Evolutionary conservation across 2,888 invertebrate species (phyloP).

Genomic region (Orthonevra nobilis): DNA sequence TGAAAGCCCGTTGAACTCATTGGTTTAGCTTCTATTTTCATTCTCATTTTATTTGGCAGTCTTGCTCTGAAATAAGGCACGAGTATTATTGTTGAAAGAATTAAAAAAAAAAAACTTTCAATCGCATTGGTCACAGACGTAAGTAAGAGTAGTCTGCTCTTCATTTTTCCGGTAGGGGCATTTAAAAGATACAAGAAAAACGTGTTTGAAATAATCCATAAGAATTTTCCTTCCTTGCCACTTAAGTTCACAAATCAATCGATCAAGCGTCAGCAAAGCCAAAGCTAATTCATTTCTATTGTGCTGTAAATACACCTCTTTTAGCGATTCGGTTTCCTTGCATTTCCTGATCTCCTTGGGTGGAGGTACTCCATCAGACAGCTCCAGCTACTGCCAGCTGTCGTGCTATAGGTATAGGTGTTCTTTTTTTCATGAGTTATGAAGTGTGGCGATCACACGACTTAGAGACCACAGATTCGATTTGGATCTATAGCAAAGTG

Average conservation of each 20-base stretch:
- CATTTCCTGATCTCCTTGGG: conserved; percentile 55
- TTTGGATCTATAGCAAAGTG: conserved; percentile 44
- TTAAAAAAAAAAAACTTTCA: background rate
- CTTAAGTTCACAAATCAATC: conserved; percentile 49
- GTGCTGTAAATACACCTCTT: conserved; percentile 28
- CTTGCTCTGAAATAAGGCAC: conserved; percentile 1
- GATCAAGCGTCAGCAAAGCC: conserved; percentile 42
- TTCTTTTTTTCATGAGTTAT: conserved; percentile 29
- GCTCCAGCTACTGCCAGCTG: too few relatives aligned
- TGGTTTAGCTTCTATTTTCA: conserved; percentile 19
- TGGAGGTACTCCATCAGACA: background rate
- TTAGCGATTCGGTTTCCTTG: conserved; percentile 40
- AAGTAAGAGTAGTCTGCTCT: background rate
- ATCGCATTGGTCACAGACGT: background rate
- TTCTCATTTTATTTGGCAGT: background rate
- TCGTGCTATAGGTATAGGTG: too few relatives aligned
- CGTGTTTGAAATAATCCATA: conserved; percentile 15
- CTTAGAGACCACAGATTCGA: conserved; percentile 28
- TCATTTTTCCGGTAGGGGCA: background rate
- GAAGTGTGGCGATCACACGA: conserved; percentile 52
- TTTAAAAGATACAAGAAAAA: background rate
- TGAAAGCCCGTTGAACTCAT: conserved; percentile 59
- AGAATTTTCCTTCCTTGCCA: conserved; percentile 11
- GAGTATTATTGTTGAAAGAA: too few relatives aligned
- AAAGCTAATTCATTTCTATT: background rate